Evolutionary conservation across 2,113 vertebrate genomes (phyloP).

Genomic region (Pteruthius melanotis): DNA sequence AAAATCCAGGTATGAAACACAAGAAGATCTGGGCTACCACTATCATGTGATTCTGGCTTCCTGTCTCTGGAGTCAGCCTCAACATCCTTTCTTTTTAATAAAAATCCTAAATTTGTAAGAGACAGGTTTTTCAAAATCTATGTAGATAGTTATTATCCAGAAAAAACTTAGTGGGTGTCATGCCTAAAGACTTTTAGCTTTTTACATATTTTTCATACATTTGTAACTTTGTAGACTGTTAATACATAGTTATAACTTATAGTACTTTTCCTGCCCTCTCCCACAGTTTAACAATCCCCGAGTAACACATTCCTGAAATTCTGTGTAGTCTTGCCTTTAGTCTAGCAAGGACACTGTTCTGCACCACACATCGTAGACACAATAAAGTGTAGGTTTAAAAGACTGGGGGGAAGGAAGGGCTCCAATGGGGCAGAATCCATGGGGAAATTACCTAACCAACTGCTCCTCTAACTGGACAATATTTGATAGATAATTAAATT

Average conservation of each 20-base stretch:
- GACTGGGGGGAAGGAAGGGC: fast-evolving
- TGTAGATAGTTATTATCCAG: not conserved
- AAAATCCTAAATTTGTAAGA: not conserved
- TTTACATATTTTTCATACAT: not conserved
- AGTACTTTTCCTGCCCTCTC: not conserved
- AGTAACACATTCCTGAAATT: not conserved
- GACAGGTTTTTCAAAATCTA: not conserved
- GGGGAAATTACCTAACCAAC: not conserved
- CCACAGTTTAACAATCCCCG: not conserved
- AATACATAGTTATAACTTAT: not conserved
- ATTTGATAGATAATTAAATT: not conserved
- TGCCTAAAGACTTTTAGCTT: not conserved
- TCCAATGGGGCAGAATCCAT: fast-evolving
- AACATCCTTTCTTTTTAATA: not conserved
- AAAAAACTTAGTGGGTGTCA: not conserved
- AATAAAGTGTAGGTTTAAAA: not conserved
- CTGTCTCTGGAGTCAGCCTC: not conserved
- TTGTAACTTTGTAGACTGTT: not conserved
- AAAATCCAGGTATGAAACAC: not conserved
- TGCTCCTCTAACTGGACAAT: not conserved
- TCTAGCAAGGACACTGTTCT: not conserved
- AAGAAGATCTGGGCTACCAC: not conserved
- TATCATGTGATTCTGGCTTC: not conserved
- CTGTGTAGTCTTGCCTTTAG: not conserved
- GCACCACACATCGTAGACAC: too few species aligned